These are phyloP conservation scores for Jordanella pulchra DNA, from an alignment of 2,797 vertebrate genomes.

Conservation along the genomic window DNA sequence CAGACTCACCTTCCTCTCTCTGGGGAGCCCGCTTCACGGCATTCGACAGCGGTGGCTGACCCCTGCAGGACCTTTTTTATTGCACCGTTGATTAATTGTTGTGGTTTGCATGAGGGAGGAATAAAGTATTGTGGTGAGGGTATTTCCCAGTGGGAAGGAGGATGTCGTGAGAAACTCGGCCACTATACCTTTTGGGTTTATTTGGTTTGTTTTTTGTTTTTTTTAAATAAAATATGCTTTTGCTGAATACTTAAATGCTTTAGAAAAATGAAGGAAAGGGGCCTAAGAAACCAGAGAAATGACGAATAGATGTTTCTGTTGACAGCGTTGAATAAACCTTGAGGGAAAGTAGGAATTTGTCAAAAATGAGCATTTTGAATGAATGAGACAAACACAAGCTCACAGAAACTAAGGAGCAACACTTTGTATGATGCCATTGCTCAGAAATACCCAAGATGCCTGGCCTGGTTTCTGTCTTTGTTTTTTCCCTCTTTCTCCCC, in stretches of 20 bases:
- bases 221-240: slow-evolving; percentile 23
- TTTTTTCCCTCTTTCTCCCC: slow-evolving; percentile 21
- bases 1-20: slow-evolving; percentile 65
- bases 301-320: slow-evolving; percentile 58
- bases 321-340: slow-evolving; percentile 52
- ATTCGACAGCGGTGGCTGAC: slow-evolving; percentile 51
- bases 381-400: slow-evolving; percentile 15
- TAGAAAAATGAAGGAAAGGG: slow-evolving; percentile 16
- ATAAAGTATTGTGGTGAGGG: slow-evolving; percentile 6
- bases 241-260: slow-evolving; percentile 4
- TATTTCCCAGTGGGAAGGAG: slow-evolving; percentile 10
- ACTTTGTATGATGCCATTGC: slow-evolving; percentile 28
- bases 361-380: slow-evolving; percentile 30
- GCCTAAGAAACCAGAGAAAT: slow-evolving; percentile 37
- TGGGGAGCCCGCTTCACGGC: slow-evolving; percentile 48
- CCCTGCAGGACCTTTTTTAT: slow-evolving; percentile 34
- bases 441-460: slow-evolving; percentile 33
- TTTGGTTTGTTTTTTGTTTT: slow-evolving; percentile 11
- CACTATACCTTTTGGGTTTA: slow-evolving; percentile 15
- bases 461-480: slow-evolving; percentile 28
- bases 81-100: slow-evolving; percentile 37
- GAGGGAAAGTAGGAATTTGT: slow-evolving; percentile 41
- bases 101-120: slow-evolving; percentile 21
- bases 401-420: not conserved
- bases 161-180: slow-evolving; percentile 27